Conservation (phyloP, 2,888 invertebrate genomes). For the Mamestra brassicae region DNA sequence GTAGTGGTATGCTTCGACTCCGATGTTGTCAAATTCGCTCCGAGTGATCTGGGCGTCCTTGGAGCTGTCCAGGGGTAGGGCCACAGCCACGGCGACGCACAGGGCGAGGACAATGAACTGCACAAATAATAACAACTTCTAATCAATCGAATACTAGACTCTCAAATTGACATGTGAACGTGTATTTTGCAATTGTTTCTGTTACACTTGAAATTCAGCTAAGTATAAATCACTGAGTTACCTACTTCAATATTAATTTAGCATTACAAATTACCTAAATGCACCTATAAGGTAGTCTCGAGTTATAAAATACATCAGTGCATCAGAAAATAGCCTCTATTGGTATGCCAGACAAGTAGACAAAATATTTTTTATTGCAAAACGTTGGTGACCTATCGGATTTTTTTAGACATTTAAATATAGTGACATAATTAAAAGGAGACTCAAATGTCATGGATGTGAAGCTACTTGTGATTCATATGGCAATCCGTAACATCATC, state of each 20-base stretch:
- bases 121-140: slow-evolving; percentile 7
- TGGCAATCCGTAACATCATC: slow-evolving; percentile 41
- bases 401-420: slow-evolving; percentile 50
- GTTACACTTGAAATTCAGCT: no score
- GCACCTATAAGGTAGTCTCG: no score
- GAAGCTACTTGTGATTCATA: slow-evolving; percentile 49
- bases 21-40: slow-evolving; percentile 77
- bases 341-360: not conserved
- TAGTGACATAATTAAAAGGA: slow-evolving; percentile 61
- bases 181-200: no score
- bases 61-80: slow-evolving; percentile 66
- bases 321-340: slow-evolving; percentile 12
- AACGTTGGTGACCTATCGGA: slow-evolving; percentile 58
- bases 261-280: no score
- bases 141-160: not conserved
- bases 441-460: slow-evolving; percentile 67
- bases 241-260: no score
- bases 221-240: no score
- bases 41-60: slow-evolving; percentile 68
- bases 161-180: not conserved
- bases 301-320: not conserved
- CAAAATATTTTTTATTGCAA: slow-evolving; percentile 38
- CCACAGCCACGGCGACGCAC: slow-evolving; percentile 77
- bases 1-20: slow-evolving; percentile 73
- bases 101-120: slow-evolving; percentile 82